A percentile compares a stretch with the other conserved stretches of the same genome.
phyloP scores from a whole-genome alignment of 2,888 invertebrate genomes.

The Acronicta psi region DNA sequence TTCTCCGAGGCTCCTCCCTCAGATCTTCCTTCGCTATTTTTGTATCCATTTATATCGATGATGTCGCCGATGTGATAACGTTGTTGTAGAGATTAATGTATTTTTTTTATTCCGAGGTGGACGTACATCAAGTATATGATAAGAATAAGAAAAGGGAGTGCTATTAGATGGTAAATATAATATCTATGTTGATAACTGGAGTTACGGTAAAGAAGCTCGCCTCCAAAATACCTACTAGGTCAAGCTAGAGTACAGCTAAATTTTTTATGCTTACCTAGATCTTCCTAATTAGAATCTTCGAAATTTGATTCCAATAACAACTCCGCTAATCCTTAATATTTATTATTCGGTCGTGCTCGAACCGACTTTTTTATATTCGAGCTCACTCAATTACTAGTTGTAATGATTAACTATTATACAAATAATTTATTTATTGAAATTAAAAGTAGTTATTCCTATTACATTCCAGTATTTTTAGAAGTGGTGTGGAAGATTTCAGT shows the following conservation, averaged over 20 bases:
- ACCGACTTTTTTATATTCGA: constrained; percentile 2
- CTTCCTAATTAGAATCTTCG: constrained; percentile 39
- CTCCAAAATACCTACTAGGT: neutral
- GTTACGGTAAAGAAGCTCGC: constrained; percentile 14
- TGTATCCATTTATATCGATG: constrained; percentile 42
- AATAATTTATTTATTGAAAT: constrained; percentile 28
- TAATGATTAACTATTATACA: constrained; percentile 26
- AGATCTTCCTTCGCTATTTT: constrained; percentile 50
- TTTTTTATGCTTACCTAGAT: constrained; percentile 34
- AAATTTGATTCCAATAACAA: constrained; percentile 14
- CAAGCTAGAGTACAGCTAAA: constrained; percentile 30
- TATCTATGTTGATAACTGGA: constrained; percentile 30
- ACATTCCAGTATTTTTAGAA: constrained; percentile 54
- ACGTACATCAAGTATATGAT: constrained; percentile 68
- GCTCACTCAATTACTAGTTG: constrained; percentile 31
- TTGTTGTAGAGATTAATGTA: constrained; percentile 39
- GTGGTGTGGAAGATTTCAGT: constrained; percentile 29
- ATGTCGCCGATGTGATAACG: constrained; percentile 36
- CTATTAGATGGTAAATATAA: constrained; percentile 72
- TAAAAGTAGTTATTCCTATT: constrained; percentile 19
- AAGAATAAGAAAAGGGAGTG: constrained; percentile 69
- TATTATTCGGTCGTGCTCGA: constrained; percentile 15
- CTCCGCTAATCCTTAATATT: constrained; percentile 3
- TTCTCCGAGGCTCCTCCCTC: constrained; percentile 20
- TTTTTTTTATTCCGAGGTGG: constrained; percentile 73